A percentile compares a stretch with the other conserved stretches of the same genome.
These are phyloP conservation scores for Aspidiotus rigidus DNA, from an alignment of 2,888 invertebrate species.

Conservation along the genomic window DNA sequence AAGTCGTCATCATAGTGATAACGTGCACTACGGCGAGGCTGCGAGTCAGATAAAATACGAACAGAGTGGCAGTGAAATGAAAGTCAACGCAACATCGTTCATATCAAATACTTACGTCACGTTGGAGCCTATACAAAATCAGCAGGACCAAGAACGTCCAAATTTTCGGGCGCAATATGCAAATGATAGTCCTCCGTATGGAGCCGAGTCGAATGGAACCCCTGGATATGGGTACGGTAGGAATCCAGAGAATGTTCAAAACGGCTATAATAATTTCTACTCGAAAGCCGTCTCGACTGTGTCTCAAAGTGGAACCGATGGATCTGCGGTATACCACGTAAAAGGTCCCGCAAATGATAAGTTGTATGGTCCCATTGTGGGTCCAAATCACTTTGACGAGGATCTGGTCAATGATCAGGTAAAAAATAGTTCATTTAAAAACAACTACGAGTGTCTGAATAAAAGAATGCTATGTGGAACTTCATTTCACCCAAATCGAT, in stretches of 20 bases:
- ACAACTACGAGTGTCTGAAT: too few species aligned
- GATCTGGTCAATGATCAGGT: too few species aligned
- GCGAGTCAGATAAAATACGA: constrained; percentile 19
- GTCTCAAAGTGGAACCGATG: too few species aligned
- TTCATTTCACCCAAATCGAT: too few species aligned
- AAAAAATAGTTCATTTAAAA: too few species aligned
- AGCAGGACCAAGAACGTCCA: constrained; percentile 6
- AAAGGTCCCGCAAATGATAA: too few species aligned
- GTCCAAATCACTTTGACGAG: too few species aligned
- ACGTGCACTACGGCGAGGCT: background rate
- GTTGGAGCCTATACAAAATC: constrained; percentile 10
- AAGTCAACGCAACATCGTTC: constrained; percentile 7
- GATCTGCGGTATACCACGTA: too few species aligned
- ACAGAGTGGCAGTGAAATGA: background rate
- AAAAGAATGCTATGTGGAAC: too few species aligned
- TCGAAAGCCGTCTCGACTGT: too few species aligned
- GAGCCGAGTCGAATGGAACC: background rate
- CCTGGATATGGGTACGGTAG: background rate
- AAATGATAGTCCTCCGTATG: constrained; percentile 19
- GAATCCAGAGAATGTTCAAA: background rate
- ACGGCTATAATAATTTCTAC: background rate
- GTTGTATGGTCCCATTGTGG: too few species aligned
- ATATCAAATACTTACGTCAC: constrained; percentile 25
- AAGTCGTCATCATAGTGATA: background rate
- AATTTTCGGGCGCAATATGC: too few species aligned